Evolutionary conservation across 2,113 vertebrate genomes (phyloP).

Genomic region (Chrysemys picta): DNA sequence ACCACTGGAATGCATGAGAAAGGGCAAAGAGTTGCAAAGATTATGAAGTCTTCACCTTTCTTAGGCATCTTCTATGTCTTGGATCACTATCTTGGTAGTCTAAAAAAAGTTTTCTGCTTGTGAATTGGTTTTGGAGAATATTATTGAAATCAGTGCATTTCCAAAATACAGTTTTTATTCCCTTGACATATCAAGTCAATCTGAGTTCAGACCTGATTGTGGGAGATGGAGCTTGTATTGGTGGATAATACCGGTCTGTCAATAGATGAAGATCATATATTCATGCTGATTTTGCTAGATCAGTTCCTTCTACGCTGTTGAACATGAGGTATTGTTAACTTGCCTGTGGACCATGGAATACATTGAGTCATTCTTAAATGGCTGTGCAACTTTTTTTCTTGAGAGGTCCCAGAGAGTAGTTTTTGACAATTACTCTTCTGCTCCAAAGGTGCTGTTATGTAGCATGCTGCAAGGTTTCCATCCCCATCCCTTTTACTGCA

Average conservation of each 20-base stretch:
- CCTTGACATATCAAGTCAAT: background rate
- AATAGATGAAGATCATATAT: background rate
- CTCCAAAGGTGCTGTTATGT: background rate
- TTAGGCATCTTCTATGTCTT: background rate
- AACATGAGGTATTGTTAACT: background rate
- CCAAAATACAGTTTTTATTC: slow-evolving; percentile 31
- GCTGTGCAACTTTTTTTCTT: background rate
- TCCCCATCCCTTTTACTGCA: background rate
- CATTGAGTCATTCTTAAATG: background rate
- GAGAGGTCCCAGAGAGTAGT: background rate
- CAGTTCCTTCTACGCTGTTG: background rate
- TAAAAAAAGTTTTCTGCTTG: background rate
- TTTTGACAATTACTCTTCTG: background rate
- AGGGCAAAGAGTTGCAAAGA: slow-evolving; percentile 9
- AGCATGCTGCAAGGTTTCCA: background rate
- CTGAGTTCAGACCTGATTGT: background rate
- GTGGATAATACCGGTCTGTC: background rate
- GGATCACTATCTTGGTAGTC: slow-evolving; percentile 13
- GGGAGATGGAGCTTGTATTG: background rate
- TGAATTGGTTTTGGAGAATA: background rate
- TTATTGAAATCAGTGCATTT: slow-evolving; percentile 13
- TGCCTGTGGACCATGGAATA: background rate
- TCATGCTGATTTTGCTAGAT: background rate
- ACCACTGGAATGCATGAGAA: background rate
- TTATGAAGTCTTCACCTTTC: background rate